A percentile compares a stretch with the other conserved stretches of the same genome.
These are phyloP conservation scores for Patella ulyssiponensis DNA, from an alignment of 2,888 invertebrate species.

Conservation along the genomic window DNA sequence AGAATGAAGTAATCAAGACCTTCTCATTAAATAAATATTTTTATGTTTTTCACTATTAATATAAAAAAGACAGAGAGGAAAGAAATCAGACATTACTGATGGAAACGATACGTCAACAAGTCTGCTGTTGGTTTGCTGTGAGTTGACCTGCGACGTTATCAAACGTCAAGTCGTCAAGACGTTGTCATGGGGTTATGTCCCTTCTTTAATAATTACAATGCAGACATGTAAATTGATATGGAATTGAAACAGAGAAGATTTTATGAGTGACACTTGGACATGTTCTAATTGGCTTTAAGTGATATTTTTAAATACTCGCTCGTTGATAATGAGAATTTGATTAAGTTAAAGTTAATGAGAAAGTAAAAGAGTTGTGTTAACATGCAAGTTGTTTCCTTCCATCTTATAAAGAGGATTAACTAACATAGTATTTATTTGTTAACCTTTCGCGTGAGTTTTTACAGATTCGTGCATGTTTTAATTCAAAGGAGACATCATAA, in stretches of 20 bases:
- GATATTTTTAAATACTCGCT: not conserved
- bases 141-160: conserved; percentile 3
- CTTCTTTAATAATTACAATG: not conserved
- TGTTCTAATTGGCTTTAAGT: not conserved
- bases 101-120: no score
- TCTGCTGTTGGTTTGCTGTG: not conserved
- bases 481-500: no score
- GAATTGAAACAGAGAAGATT: not conserved
- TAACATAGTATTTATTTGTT: no score
- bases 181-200: conserved; percentile 9
- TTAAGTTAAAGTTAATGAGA: conserved; percentile 4
- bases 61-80: no score
- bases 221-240: conserved; percentile 9
- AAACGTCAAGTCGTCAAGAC: conserved; percentile 1
- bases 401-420: no score
- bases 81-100: no score
- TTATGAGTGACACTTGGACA: conserved; percentile 8
- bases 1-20: no score
- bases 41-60: no score
- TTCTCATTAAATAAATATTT: no score
- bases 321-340: not conserved
- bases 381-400: conserved; percentile 1
- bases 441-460: no score
- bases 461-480: no score
- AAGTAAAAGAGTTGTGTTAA: not conserved